A percentile compares a stretch with the other conserved stretches of the same genome.
These are phyloP conservation scores for Nemotelus pantherinus DNA, from an alignment of 2,888 invertebrate species.

Conservation along the genomic window DNA sequence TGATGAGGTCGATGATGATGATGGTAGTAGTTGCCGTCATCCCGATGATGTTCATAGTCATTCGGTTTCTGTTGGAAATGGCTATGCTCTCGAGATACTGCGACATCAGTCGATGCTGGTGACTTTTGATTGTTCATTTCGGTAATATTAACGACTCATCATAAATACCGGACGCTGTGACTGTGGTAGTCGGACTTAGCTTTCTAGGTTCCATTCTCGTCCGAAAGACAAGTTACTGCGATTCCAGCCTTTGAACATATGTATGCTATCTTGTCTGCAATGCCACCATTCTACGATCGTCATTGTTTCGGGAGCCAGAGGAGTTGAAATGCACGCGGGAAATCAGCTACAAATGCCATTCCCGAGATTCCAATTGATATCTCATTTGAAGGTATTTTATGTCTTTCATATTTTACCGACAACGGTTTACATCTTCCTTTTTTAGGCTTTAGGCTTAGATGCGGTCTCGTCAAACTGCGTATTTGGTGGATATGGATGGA, in stretches of 20 bases:
- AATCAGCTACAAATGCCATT: slow-evolving; percentile 55
- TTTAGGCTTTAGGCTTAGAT: background rate
- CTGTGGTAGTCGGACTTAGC: background rate
- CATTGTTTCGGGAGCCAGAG: slow-evolving; percentile 42
- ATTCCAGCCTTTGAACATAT: too few relatives aligned
- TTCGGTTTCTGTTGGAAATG: background rate
- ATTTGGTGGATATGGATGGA: background rate
- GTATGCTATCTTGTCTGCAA: too few relatives aligned
- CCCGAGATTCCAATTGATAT: slow-evolving; percentile 56
- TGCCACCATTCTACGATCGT: background rate
- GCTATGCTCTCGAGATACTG: background rate
- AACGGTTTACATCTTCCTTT: background rate
- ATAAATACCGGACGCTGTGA: slow-evolving; percentile 23
- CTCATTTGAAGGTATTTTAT: slow-evolving; percentile 54
- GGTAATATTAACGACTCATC: slow-evolving; percentile 39
- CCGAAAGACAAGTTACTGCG: too few relatives aligned
- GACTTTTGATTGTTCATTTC: slow-evolving; percentile 40
- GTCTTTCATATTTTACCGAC: slow-evolving; percentile 51
- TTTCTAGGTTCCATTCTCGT: too few relatives aligned
- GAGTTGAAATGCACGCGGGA: slow-evolving; percentile 42
- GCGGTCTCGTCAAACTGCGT: background rate
- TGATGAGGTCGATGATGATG: slow-evolving; percentile 36
- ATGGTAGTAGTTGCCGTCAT: slow-evolving; percentile 21
- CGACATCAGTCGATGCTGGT: slow-evolving; percentile 2
- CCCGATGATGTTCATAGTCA: slow-evolving; percentile 16